Percentiles rank a stretch among this genome's conserved stretches.
These are phyloP conservation scores for Thaumatotibia leucotreta DNA, from an alignment of 1,140 invertebrate species.

Conservation along the genomic window DNA sequence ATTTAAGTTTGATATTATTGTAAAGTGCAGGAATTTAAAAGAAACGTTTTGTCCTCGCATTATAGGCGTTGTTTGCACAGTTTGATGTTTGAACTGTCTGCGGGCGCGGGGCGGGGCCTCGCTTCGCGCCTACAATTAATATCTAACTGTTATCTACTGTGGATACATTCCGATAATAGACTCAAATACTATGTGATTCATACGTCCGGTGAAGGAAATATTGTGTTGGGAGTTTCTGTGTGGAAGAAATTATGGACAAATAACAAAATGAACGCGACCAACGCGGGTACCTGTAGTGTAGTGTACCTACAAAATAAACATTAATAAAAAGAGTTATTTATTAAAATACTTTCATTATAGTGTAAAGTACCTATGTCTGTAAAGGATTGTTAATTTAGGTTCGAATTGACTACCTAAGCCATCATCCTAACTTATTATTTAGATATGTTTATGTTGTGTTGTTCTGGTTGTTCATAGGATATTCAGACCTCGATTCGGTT, in stretches of 20 bases:
- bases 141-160: constrained; percentile 1
- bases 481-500: too few species aligned
- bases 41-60: constrained; percentile 3
- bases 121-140: constrained; percentile 4
- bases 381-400: too few species aligned
- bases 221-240: not conserved
- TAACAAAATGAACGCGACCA: too few species aligned
- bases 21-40: not conserved
- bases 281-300: too few species aligned
- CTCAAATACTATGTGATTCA: not conserved
- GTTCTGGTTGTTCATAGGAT: too few species aligned
- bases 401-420: too few species aligned
- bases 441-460: too few species aligned
- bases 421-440: too few species aligned
- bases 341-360: too few species aligned
- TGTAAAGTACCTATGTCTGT: too few species aligned
- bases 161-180: not conserved
- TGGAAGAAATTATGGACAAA: not conserved
- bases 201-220: not conserved
- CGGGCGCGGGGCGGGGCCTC: not conserved
- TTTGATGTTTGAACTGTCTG: constrained; percentile 10
- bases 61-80: not conserved
- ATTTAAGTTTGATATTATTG: not conserved
- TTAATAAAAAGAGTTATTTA: too few species aligned
- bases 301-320: too few species aligned